Evolutionary conservation across 2,888 invertebrate species (phyloP), one percentile per base, ranked within the genome.

Genomic region (Subacronicta megacephala): DNA sequence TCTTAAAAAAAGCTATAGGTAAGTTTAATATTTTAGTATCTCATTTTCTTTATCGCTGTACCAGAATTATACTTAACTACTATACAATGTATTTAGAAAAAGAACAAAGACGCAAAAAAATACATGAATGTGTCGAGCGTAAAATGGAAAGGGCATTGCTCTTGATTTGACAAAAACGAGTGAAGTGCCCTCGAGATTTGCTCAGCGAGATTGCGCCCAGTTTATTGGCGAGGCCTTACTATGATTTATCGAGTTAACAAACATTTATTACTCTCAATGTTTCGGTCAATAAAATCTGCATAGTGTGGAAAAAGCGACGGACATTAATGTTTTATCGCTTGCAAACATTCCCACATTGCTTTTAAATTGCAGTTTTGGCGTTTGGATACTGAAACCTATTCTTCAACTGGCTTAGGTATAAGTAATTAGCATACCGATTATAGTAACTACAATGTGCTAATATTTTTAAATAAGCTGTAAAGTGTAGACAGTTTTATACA

Each of bases 111-210:
- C 41, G 56, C 41, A 53, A 69, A 69, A 75, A 77, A 59, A 42
- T 60, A 56, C 67, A 68, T 74, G 75, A 79, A 75, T 75, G 70
- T 72, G 68, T 67, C 54, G 63, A 66, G 62, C 66, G 62, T 62
- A 62, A 62, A 70, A 54, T 47, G 52, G 42, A 63, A 61, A 58
- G 70, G 68, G 65, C 72, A 77, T 69, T 69, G 78, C 79, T 77
- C 82, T 83, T 81, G 82, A 84, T 84, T 87, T 83, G 82, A 83
- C 84, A 85, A 86, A 84, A 88, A 82, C 82, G 82, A 81, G 81
- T 75, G 71, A 73, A 85, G 83, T 58, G 72, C 80, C 71, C 84
- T 85, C 74, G 78, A 84, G 83, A 79, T 80, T 78, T 63, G 72
- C 75, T 78, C 76, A 72, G 62, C 76, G 77, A 83, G 82, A 85